Base-by-base conservation (phyloP, 2,113 vertebrate species). In the Prinia subflava region DNA sequence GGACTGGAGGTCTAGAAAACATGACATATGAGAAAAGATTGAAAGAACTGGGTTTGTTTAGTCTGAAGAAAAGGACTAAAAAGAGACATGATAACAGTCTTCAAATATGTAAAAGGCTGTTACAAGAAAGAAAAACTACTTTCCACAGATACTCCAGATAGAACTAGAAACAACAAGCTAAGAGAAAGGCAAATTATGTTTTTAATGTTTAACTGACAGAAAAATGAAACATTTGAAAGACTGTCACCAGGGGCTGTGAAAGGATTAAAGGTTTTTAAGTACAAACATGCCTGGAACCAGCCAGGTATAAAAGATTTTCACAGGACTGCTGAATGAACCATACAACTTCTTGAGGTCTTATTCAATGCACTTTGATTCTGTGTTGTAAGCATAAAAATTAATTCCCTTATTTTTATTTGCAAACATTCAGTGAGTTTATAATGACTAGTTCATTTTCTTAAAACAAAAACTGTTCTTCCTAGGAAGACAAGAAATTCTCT, bases 1-100 rank as follows among this genome's bases (percentile, higher is more conserved):
- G 6, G 3, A 24, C 39, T 63, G 5, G 42, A 95, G 27, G 63
- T 92, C 94, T 93, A 96, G 87, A 95, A 93, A 96, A 87, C 19
- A 83, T 89, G 83, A 93, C 11, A 8, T 90, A 77, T 50, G 50
- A 87, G 68, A 77, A 74, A 92, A 93, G 83, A 95, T 20, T 92
- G 89, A 96, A 96, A 95, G 89, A 97, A 94, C 44, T 84, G 56
- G 80, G 89, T 95, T 97, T 97, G 96, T 96, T 97, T 96, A 96
- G 94, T 95, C 94, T 97, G 77, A 96, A 89, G 76, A 89, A 90
- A 70, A 83, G 76, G 55, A 83, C 91, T 95, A 90, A 92, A 78
- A 68, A 89, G 92, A 94, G 94, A 90, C 83, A 78, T 84, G 89
- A 68, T 93, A 97, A 87, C 86, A 94, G 92, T 44, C 89, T 87